Percentiles rank a stretch among this genome's conserved stretches.
phyloP scores from a whole-genome alignment of 2,888 invertebrate genomes.

The Nymphalis c-album region DNA sequence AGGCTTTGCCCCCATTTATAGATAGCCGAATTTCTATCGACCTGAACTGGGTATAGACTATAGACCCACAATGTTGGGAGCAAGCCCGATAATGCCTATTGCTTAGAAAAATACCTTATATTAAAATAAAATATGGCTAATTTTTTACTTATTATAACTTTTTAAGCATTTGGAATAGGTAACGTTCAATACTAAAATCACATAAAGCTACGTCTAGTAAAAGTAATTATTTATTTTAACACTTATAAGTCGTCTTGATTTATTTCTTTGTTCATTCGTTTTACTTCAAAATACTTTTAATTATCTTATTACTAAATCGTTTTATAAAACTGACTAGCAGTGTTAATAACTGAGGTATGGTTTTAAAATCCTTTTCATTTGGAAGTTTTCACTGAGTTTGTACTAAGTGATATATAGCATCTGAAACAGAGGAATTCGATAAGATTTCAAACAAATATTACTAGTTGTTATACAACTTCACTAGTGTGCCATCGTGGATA shows the following conservation, averaged over 20 bases:
- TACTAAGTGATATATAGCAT: not conserved
- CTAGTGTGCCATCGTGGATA: not conserved
- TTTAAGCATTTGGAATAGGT: too few species aligned
- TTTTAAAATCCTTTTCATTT: not conserved
- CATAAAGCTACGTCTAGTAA: too few species aligned
- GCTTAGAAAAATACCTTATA: too few species aligned
- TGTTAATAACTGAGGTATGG: slow-evolving; percentile 9
- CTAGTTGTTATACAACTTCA: not conserved
- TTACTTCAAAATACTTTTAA: not conserved
- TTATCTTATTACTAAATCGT: slow-evolving; percentile 10
- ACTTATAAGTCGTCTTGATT: not conserved
- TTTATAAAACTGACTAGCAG: slow-evolving; percentile 9
- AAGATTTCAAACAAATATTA: not conserved
- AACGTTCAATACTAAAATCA: too few species aligned
- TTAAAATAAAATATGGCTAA: too few species aligned
- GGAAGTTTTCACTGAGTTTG: slow-evolving; percentile 1
- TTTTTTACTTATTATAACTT: too few species aligned
- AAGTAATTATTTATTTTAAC: too few species aligned
- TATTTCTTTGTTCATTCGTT: not conserved
- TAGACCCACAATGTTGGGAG: too few species aligned
- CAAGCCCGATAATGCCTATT: too few species aligned
- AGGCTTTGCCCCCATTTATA: too few species aligned
- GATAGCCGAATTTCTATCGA: too few species aligned
- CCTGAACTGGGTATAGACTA: too few species aligned
- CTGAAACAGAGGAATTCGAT: not conserved